Percentiles rank a stretch among this genome's conserved stretches.
Conservation (phyloP, 2,888 invertebrate species). For the Limnephilus rhombicus region DNA sequence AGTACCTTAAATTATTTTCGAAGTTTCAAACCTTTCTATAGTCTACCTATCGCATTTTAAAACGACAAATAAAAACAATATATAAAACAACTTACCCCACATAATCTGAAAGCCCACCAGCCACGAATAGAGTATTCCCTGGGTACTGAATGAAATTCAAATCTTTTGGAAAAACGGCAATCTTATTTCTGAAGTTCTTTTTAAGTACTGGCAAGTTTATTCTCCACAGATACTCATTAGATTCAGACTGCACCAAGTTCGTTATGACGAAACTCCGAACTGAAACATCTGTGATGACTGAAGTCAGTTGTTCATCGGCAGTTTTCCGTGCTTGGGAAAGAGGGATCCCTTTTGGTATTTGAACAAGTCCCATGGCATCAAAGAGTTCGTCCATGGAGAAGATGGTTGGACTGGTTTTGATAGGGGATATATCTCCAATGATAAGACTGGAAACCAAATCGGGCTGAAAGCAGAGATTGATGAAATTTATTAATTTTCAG, state of each 20-base stretch:
- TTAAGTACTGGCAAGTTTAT: slow-evolving; percentile 87
- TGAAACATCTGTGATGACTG: slow-evolving; percentile 78
- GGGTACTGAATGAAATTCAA: slow-evolving; percentile 76
- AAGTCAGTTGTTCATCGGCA: slow-evolving; percentile 82
- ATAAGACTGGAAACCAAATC: slow-evolving; percentile 82
- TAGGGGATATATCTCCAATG: slow-evolving; percentile 85
- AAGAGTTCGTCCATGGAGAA: slow-evolving; percentile 81
- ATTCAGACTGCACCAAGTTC: slow-evolving; percentile 85
- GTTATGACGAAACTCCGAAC: slow-evolving; percentile 89
- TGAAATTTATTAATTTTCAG: background rate
- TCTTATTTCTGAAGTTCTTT: slow-evolving; percentile 80
- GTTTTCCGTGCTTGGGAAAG: slow-evolving; percentile 84
- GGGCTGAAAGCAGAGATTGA: slow-evolving; percentile 72
- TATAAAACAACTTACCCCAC: slow-evolving; percentile 82
- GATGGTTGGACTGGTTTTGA: slow-evolving; percentile 80
- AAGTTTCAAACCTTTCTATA: background rate
- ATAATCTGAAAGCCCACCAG: slow-evolving; percentile 90
- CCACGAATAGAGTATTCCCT: slow-evolving; percentile 90
- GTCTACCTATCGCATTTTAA: background rate
- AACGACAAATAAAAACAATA: background rate
- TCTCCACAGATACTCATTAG: slow-evolving; percentile 85
- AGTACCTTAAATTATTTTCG: no score
- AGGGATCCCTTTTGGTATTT: slow-evolving; percentile 80
- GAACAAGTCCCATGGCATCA: slow-evolving; percentile 81
- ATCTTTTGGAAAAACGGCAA: slow-evolving; percentile 82